Base-by-base conservation (phyloP, 2,113 vertebrate genomes). In the Hemiprocne comata region DNA sequence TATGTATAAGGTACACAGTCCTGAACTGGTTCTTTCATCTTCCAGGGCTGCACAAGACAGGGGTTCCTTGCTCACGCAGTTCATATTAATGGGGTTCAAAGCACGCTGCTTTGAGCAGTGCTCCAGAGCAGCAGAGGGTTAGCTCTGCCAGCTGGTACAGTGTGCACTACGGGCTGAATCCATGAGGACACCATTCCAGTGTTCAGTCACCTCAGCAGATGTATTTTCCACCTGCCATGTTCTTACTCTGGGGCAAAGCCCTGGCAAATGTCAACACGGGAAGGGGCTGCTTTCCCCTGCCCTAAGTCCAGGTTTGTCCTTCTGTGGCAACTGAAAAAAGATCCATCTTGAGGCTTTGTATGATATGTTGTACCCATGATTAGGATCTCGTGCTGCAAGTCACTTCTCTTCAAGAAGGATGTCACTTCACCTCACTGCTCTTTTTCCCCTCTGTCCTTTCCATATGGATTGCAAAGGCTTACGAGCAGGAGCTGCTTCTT, bases 61-160 rank as follows among this genome's bases (percentile, higher is more conserved):
- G 55, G 48, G 34, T 78, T 91, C 15, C 29, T 90, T 66, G 29
- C 53, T 61, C 17, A 13, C 53, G 55, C 18, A 13, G 34, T 70
- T 46, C 8, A 0, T n/a, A 6, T 24, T 13, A 67, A 60, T 2
- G 40, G 57, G 58, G 65, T 62, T 44, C 3, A 3, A 72, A 88
- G 44, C 62, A 42, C 2, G 1, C 19, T 38, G 48, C 23, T 50
- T 44, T n/a, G 42, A 60, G 5, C 25, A n/a, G 4, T 0, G 3
- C 31, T 34, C 7, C 24, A 16, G 26, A 15, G 14, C 9, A 25
- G 33, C 60, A 51, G 51, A 1, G 1, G 11, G n/a, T 40, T 4
- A 5, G 31, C 60, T 55, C 17, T 9, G 1, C 0, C 1, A 57
- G 40, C 24, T 34, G 1, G 24, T 51, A 13, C 33, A 7, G 38